These are phyloP conservation scores for Cephus pygmeus DNA, from an alignment of 2,888 invertebrate species.

Conservation along the genomic window DNA sequence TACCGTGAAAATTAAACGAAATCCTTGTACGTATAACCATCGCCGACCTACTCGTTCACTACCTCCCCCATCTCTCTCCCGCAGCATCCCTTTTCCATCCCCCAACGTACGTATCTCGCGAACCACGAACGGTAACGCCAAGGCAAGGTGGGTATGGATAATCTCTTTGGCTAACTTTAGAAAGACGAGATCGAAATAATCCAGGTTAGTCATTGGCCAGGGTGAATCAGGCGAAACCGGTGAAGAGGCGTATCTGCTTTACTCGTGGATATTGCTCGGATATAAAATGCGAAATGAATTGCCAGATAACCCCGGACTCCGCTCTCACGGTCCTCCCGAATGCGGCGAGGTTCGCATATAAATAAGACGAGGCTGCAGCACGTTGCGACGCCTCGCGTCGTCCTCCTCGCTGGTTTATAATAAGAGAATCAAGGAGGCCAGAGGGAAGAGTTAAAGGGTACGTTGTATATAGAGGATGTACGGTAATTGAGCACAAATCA, in stretches of 20 bases:
- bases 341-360: constrained; percentile 44
- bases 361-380: constrained; percentile 57
- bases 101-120: not conserved
- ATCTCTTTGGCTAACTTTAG: constrained; percentile 55
- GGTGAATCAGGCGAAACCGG: constrained; percentile 42
- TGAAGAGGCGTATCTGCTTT: constrained; percentile 7
- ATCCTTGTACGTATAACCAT: not conserved
- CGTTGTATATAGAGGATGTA: constrained; percentile 40
- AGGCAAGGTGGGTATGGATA: constrained; percentile 21
- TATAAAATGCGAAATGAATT: constrained; percentile 63
- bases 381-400: constrained; percentile 24
- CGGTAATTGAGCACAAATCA: constrained; percentile 66
- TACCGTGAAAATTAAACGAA: constrained; percentile 45
- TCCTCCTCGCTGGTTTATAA: constrained; percentile 39
- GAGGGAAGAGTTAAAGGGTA: constrained; percentile 24
- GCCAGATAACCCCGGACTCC: constrained; percentile 41
- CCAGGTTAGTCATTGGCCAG: constrained; percentile 30
- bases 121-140: not conserved
- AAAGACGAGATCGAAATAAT: constrained; percentile 56
- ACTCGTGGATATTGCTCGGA: constrained; percentile 43
- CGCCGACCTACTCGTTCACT: constrained; percentile 26
- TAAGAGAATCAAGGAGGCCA: constrained; percentile 35
- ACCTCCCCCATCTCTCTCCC: constrained; percentile 24
- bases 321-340: constrained; percentile 18
- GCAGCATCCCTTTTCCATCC: not conserved